These are phyloP conservation scores for Centroberyx gerrardi DNA, from an alignment of 2,797 vertebrate genomes.

Conservation along the genomic window DNA sequence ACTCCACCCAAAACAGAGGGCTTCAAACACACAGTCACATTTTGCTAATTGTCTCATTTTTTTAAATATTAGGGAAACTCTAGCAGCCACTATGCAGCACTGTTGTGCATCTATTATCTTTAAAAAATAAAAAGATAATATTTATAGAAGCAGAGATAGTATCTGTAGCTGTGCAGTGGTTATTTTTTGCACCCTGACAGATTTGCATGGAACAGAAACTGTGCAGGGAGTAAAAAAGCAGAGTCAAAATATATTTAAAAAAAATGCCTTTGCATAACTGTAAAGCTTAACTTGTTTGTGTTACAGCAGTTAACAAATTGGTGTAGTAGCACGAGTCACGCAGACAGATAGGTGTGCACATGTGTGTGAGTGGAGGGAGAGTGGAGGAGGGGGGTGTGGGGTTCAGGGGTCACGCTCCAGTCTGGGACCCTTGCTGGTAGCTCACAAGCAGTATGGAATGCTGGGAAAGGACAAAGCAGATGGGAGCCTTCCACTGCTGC, in stretches of 20 bases:
- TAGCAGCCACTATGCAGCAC: background rate
- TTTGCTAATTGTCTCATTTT: background rate
- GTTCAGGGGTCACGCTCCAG: conserved; percentile 76
- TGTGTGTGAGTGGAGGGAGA: conserved; percentile 24
- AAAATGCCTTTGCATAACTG: conserved; percentile 40
- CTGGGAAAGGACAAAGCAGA: conserved; percentile 85
- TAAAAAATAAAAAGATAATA: no score
- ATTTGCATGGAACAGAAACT: conserved; percentile 24
- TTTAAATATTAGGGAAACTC: background rate
- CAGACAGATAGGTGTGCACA: conserved; percentile 35
- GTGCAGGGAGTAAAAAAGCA: background rate
- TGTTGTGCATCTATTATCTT: background rate
- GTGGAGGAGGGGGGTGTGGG: conserved; percentile 53
- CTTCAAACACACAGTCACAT: background rate
- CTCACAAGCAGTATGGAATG: conserved; percentile 75
- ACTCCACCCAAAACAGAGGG: background rate
- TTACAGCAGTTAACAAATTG: conserved; percentile 23
- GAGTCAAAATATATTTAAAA: background rate
- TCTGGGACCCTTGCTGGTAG: conserved; percentile 78
- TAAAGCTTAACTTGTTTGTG: conserved; percentile 20
- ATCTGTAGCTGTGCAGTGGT: conserved; percentile 6
- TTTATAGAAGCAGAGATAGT: background rate
- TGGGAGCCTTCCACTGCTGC: conserved; percentile 80
- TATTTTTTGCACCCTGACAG: background rate
- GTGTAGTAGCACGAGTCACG: conserved; percentile 39